phyloP scores from a whole-genome alignment of 2,797 vertebrate genomes.

The Zenarchopterus dispar region DNA sequence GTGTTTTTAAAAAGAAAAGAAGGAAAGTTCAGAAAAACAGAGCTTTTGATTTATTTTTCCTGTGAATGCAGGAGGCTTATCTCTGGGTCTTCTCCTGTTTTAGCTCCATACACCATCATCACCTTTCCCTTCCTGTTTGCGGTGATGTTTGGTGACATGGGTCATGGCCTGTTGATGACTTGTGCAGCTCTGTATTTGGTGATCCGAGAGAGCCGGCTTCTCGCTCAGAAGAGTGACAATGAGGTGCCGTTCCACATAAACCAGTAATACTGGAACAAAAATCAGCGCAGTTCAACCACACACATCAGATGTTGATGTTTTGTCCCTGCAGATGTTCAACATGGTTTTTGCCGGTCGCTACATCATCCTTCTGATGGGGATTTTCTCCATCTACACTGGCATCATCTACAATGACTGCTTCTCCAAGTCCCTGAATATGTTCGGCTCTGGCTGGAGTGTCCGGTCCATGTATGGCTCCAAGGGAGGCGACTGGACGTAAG shows the following conservation, averaged over 20 bases:
- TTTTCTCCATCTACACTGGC: constrained; percentile 95
- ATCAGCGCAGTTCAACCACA: not conserved
- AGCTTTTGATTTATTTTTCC: too few species aligned
- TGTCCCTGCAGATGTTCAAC: constrained; percentile 89
- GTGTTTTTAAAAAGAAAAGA: too few species aligned
- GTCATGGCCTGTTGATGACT: constrained; percentile 93
- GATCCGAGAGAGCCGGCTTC: constrained; percentile 91
- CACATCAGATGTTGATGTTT: not conserved
- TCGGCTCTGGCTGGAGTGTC: constrained; percentile 96
- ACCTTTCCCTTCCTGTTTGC: constrained; percentile 98
- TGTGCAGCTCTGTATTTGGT: constrained; percentile 95
- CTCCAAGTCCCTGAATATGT: constrained; percentile 97
- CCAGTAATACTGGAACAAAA: not conserved
- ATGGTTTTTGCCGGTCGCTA: constrained; percentile 97
- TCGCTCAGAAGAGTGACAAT: constrained; percentile 95
- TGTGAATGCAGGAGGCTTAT: too few species aligned
- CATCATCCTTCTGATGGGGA: constrained; percentile 95
- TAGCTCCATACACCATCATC: constrained; percentile 96
- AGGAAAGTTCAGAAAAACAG: too few species aligned
- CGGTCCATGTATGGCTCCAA: constrained; percentile 89
- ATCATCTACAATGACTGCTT: constrained; percentile 99
- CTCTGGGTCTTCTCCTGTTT: not conserved
- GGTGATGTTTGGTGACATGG: constrained; percentile 98
- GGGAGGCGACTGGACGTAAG: constrained; percentile 91
- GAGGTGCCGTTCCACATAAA: constrained; percentile 83